A percentile compares a stretch with the other conserved stretches of the same genome.
phyloP scores from a whole-genome alignment of 1,140 invertebrate genomes.

The Brachionus koreanus region DNA sequence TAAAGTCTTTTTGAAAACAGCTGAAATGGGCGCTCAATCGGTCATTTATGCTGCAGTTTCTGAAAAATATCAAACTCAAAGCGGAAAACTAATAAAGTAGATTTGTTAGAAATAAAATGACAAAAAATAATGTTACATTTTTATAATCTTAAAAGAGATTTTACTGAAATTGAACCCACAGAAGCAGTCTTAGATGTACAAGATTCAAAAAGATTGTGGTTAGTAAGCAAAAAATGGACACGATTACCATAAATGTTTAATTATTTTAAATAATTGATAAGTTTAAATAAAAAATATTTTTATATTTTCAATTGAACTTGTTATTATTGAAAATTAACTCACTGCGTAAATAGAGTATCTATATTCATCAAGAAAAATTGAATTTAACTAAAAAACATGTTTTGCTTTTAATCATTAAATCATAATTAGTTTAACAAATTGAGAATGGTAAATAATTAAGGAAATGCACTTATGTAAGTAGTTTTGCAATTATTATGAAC shows the following conservation, averaged over 20 bases:
- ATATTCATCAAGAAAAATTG: too few species aligned
- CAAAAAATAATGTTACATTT: neutral
- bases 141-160: neutral
- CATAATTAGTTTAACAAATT: too few species aligned
- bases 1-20: constrained; percentile 37
- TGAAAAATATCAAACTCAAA: neutral
- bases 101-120: neutral
- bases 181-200: neutral
- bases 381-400: too few species aligned
- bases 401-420: too few species aligned
- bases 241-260: neutral
- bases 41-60: neutral
- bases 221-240: constrained; percentile 42
- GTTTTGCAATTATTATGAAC: too few species aligned
- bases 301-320: neutral
- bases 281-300: neutral
- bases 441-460: too few species aligned
- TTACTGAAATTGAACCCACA: neutral
- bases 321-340: neutral
- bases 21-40: constrained; percentile 38
- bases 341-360: too few species aligned
- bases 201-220: constrained; percentile 18
- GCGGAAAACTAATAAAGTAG: constrained; percentile 36
- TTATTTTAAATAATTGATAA: neutral
- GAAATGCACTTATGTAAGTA: too few species aligned